Evolutionary conservation across 35 echinoderm and acorn worm genomes (phyloP), one percentile per base, ranked within the genome.

Genomic region (Amphiura filiformis): DNA sequence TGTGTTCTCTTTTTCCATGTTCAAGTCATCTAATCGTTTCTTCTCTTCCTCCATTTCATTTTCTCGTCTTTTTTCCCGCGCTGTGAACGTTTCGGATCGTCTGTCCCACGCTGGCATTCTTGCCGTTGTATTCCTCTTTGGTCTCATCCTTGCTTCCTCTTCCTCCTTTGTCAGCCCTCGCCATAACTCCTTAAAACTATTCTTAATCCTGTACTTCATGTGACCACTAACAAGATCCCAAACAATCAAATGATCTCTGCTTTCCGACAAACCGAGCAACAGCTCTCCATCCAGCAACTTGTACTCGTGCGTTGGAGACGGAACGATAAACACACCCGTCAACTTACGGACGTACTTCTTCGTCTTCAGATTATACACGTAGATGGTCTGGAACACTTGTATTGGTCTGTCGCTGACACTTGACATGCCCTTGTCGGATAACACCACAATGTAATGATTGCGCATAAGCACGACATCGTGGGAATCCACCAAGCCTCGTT

Each of bases 331-430:
- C 0, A 94, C 93, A 0, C 87, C 93, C 0, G 81, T 94, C 34
- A 98, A 64, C 65, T 98, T 98, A 15, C 96, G 38, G 39, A 92
- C 57, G 82, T 94, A 98, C 82, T 98, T 98, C 90, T 98, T 98
- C 17, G 84, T 89, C 44, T 91, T 91, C 35, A 98, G 80, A 82
- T 93, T 87, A 75, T 98, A 98, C 15, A 98, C 86, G 65, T 81
- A 94, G 4, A 98, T 89, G 1, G 96, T 98, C 44, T 98, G 93
- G 76, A 89, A 98, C 0, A 98, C 96, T 7, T 83, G 89, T 31
- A 82, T 84, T 0, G 83, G 90, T 38, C 92, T 88, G 28, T 94
- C 96, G 39, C 93, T 95, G 0, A 95, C 93, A 0, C 86, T 94
- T 13, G 90, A 89, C 86, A 94, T 91, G 0, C 96, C 90, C 0